A percentile compares a stretch with the other conserved stretches of the same genome.
These are phyloP conservation scores for Saccostrea echinata DNA, from an alignment of 1,140 invertebrate species.

Conservation along the genomic window DNA sequence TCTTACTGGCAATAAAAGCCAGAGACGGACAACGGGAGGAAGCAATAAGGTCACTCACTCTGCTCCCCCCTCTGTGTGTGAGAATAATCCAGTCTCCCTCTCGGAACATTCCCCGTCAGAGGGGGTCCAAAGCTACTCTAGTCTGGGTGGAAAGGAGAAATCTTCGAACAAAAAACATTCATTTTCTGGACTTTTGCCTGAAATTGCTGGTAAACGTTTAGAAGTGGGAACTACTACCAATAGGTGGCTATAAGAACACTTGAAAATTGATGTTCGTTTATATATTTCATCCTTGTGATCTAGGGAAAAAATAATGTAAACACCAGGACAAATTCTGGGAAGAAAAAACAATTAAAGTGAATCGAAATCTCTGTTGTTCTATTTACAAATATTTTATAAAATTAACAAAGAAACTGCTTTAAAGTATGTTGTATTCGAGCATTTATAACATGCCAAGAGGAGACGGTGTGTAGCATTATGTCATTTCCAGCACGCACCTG, in stretches of 20 bases:
- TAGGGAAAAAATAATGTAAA: too few relatives aligned
- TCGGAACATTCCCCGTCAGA: slow-evolving; percentile 24
- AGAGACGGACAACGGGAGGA: slow-evolving; percentile 48
- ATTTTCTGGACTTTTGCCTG: slow-evolving; percentile 59
- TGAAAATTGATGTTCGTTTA: not conserved
- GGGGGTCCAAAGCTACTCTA: slow-evolving; percentile 2
- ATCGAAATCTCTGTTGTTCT: not conserved
- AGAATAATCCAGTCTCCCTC: slow-evolving; percentile 41
- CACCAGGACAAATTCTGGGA: not conserved
- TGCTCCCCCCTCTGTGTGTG: slow-evolving; percentile 56
- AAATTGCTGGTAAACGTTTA: slow-evolving; percentile 66
- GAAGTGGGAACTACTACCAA: slow-evolving; percentile 61
- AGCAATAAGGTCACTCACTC: slow-evolving; percentile 53
- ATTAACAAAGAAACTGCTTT: not conserved
- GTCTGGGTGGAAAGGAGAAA: slow-evolving; percentile 44
- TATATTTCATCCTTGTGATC: too few relatives aligned
- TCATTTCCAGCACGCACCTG: not conserved
- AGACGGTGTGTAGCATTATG: not conserved
- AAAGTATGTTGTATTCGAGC: not conserved
- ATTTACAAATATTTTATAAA: not conserved
- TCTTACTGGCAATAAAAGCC: slow-evolving; percentile 62
- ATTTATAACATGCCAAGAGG: not conserved
- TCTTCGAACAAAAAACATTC: slow-evolving; percentile 41
- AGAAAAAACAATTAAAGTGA: not conserved
- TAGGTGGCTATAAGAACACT: slow-evolving; percentile 54